Percentiles rank a stretch among this genome's conserved stretches.
These are phyloP conservation scores for Patiria pectinifera DNA, from an alignment of 53 echinoderm and acorn worm genomes.

Conservation along the genomic window DNA sequence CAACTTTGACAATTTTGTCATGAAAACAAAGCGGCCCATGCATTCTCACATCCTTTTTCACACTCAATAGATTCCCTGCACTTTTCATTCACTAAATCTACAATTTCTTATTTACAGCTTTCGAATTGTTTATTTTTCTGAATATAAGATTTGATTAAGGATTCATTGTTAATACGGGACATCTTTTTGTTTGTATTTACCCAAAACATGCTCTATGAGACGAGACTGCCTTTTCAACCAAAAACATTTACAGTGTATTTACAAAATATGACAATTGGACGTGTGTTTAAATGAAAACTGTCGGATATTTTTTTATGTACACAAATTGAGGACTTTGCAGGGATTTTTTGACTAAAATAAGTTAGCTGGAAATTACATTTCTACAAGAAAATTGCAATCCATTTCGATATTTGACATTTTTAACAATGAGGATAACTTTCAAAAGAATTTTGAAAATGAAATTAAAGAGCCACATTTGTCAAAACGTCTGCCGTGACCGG, in stretches of 20 bases:
- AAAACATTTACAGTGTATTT: conserved; percentile 39
- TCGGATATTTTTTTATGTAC: conserved; percentile 13
- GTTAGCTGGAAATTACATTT: background rate
- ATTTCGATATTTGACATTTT: background rate
- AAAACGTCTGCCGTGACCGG: no score
- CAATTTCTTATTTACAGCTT: conserved; percentile 41
- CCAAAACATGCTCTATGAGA: conserved; percentile 13
- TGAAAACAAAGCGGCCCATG: background rate
- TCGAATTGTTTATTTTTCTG: background rate
- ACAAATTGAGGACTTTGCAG: background rate
- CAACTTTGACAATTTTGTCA: background rate
- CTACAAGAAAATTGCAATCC: background rate
- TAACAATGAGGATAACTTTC: background rate
- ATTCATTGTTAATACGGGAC: background rate
- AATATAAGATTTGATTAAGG: background rate
- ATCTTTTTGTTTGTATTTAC: background rate
- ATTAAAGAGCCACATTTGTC: no score
- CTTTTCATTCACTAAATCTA: conserved; percentile 20
- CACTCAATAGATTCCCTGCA: background rate
- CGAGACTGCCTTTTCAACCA: background rate
- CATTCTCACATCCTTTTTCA: background rate
- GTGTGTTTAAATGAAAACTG: background rate
- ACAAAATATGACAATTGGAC: conserved; percentile 32
- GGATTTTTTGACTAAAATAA: background rate
- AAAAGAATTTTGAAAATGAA: background rate